Percentiles rank a stretch among this genome's conserved stretches.
Evolutionary conservation across 1,140 invertebrate species (phyloP).

Genomic region (Drosophila nigromelanica): DNA sequence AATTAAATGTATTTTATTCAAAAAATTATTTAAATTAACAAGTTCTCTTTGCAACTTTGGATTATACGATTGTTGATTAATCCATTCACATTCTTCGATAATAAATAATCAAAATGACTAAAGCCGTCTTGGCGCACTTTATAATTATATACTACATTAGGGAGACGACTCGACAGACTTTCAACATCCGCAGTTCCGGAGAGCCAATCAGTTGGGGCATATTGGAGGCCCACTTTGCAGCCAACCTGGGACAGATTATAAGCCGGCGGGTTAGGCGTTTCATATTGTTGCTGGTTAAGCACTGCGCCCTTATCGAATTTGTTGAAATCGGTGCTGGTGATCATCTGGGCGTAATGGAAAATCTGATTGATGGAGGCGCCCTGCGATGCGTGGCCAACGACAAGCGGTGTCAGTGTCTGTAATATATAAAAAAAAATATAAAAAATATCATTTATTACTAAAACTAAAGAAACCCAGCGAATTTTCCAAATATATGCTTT

Average conservation of each 20-base stretch:
- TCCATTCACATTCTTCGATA: conserved; percentile 39
- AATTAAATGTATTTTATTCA: no score
- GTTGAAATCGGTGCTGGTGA: conserved; percentile 8
- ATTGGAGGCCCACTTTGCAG: conserved; percentile 42
- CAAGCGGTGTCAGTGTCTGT: conserved; percentile 46
- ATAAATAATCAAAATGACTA: conserved; percentile 50
- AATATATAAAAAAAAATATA: not conserved
- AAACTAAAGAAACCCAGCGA: no score
- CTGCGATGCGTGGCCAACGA: conserved; percentile 47
- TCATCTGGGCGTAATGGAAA: conserved; percentile 54
- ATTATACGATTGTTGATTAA: conserved; percentile 38
- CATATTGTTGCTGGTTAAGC: conserved; percentile 27
- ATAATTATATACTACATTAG: conserved; percentile 39
- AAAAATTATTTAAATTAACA: no score
- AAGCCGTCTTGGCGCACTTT: conserved; percentile 11
- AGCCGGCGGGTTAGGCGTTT: not conserved
- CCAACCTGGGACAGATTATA: conserved; percentile 40
- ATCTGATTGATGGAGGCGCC: conserved; percentile 43
- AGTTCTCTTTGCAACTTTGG: not conserved
- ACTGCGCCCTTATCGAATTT: conserved; percentile 31
- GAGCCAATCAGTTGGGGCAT: conserved; percentile 48
- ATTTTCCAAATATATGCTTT: no score
- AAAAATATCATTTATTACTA: not conserved
- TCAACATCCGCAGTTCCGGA: conserved; percentile 16
- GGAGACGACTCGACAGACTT: conserved; percentile 7